Evolutionary conservation across 2,888 invertebrate species (phyloP), one percentile per base, ranked within the genome.

Genomic region (Gymnocheta viridis): DNA sequence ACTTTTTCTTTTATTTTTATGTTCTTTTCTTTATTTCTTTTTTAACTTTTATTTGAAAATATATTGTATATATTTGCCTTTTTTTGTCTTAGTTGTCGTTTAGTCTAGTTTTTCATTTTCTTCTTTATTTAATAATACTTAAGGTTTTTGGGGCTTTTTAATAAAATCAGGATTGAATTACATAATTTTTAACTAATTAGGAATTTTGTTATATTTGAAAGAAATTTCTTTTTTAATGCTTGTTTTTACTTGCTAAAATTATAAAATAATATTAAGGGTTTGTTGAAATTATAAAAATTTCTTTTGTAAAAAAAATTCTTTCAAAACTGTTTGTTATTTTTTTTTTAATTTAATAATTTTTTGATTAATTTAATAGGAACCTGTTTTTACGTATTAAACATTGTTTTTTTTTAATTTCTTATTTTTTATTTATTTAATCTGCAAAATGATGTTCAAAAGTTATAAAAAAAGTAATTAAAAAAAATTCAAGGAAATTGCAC

Each of bases 281-380:
- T 86, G 87, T 89, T 85, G 86, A 87, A 87, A 88, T 84, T 87
- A 89, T 47, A 73, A 47, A 89, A 86, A 86, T 58, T 58, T 60
- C 41, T 60, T 72, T 64, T 77, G 12, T 80, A 51, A 84, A 81
- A 86, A 87, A 82, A 77, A 84, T 67, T 82, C 67, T 66, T 74
- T 85, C 72, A 70, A 77, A 67, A 83, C 80, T 51, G 24, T 58
- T 74, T 76, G 56, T 78, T 44, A 44, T 66, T 47, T 64, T 78
- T 60, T 80, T 85, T 80, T 74, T 58, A n/a, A n/a, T n/a, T n/a
- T n/a, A n/a, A n/a, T 54, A 38, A 56, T 58, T 85, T 88, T 89
- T 89, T 89, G 89, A 90, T 90, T 90, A 90, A 89, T 89, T 91
- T 91, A 90, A 89, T 91, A 92, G 91, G 92, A 92, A 91, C 92